phyloP scores from a whole-genome alignment of 2,888 invertebrate genomes.

The Hyposoter didymator region DNA sequence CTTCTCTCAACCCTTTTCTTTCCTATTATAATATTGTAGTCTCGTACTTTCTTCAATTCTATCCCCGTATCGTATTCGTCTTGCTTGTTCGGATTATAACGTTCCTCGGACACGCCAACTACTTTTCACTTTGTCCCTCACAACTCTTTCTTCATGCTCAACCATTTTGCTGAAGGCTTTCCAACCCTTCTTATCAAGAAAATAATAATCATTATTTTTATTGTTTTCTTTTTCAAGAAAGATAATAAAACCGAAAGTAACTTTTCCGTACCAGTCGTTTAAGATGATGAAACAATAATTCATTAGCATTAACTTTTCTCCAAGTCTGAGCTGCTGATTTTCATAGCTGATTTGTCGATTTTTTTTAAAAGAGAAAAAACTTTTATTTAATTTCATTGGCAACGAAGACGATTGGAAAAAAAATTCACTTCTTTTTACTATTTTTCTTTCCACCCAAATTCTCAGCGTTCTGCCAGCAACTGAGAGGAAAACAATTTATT shows the following conservation, averaged over 20 bases:
- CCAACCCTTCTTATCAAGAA: background rate
- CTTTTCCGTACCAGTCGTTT: background rate
- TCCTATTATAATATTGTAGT: constrained; percentile 68
- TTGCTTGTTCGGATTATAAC: constrained; percentile 78
- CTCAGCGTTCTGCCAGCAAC: constrained; percentile 1
- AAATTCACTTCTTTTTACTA: background rate
- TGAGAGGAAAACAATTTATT: constrained; percentile 66
- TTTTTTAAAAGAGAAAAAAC: background rate
- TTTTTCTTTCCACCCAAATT: background rate
- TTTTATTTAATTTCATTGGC: background rate
- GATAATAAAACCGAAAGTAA: background rate
- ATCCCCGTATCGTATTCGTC: constrained; percentile 76
- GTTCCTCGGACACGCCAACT: constrained; percentile 79
- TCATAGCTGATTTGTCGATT: background rate
- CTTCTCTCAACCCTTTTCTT: constrained; percentile 43
- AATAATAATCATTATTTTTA: constrained; percentile 21
- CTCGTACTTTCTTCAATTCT: constrained; percentile 55
- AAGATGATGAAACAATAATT: background rate
- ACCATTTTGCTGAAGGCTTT: constrained; percentile 37
- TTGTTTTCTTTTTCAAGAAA: background rate
- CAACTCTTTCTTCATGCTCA: constrained; percentile 55
- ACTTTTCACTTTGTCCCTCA: constrained; percentile 61
- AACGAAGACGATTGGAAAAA: background rate
- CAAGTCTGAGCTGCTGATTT: background rate
- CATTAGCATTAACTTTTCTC: background rate